phyloP scores from a whole-genome alignment of 2,888 invertebrate genomes.

The Gymnoscelis rufifasciata region DNA sequence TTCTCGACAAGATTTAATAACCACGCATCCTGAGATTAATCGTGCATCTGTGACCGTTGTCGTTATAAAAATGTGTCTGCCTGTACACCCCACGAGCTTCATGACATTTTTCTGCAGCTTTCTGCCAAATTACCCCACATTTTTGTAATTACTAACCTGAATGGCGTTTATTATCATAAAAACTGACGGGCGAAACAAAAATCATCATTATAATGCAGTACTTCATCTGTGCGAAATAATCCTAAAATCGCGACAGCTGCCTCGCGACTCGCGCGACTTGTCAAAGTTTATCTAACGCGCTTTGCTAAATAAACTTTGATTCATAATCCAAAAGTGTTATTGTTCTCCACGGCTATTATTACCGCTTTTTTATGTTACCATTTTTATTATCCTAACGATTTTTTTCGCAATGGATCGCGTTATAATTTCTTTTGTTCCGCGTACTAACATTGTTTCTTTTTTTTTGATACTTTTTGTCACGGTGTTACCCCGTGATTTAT shows the following conservation, averaged over 20 bases:
- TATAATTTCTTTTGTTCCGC: constrained; percentile 77
- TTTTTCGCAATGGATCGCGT: constrained; percentile 70
- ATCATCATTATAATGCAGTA: constrained; percentile 67
- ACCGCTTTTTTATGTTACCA: constrained; percentile 67
- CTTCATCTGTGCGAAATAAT: constrained; percentile 61
- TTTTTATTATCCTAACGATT: constrained; percentile 76
- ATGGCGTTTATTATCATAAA: constrained; percentile 45
- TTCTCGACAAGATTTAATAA: constrained; percentile 72
- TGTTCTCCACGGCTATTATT: constrained; percentile 73
- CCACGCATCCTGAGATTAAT: constrained; percentile 69
- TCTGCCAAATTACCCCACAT: constrained; percentile 23
- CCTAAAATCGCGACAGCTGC: constrained; percentile 68
- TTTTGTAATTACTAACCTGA: constrained; percentile 35
- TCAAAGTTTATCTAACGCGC: constrained; percentile 60
- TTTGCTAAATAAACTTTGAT: constrained; percentile 69
- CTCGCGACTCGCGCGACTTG: constrained; percentile 45
- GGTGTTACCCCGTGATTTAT: constrained; percentile 72
- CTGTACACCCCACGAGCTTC: constrained; percentile 14
- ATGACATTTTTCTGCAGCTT: constrained; percentile 12
- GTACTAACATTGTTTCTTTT: constrained; percentile 71
- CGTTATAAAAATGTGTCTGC: constrained; percentile 60
- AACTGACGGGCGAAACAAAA: constrained; percentile 55
- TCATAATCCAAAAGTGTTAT: constrained; percentile 59
- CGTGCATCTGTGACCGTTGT: constrained; percentile 64
- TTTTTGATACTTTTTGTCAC: constrained; percentile 57